phyloP scores from a whole-genome alignment of 1,140 invertebrate genomes.

The Spodoptera litura region DNA sequence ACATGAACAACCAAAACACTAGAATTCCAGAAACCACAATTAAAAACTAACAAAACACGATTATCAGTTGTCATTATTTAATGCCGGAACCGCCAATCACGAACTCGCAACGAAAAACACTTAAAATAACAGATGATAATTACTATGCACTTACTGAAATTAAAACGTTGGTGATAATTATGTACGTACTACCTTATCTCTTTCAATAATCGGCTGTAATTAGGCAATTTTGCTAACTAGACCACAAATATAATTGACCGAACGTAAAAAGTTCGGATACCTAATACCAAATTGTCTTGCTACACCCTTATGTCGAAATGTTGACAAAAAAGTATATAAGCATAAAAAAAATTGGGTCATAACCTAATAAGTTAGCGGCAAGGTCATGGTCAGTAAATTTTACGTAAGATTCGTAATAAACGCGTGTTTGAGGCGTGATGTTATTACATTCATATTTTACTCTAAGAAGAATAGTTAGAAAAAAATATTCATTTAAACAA shows the following conservation, averaged over 20 bases:
- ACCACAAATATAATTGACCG: constrained; percentile 29
- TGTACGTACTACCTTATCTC: constrained; percentile 9
- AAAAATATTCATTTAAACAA: too few species aligned
- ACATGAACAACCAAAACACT: not conserved
- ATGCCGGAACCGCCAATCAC: constrained; percentile 30
- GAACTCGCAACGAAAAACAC: constrained; percentile 6
- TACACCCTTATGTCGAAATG: not conserved
- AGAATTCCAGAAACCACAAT: not conserved
- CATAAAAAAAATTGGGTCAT: not conserved
- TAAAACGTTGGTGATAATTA: constrained; percentile 40
- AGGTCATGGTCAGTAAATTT: not conserved
- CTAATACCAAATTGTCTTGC: constrained; percentile 25
- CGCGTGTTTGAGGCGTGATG: too few species aligned
- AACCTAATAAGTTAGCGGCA: not conserved
- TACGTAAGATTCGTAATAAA: too few species aligned
- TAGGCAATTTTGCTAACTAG: constrained; percentile 42
- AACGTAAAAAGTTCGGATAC: constrained; percentile 10
- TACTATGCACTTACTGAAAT: constrained; percentile 13
- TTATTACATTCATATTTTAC: too few species aligned
- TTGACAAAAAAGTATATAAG: not conserved
- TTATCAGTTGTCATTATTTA: not conserved
- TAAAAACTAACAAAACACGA: not conserved
- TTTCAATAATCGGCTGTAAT: constrained; percentile 35
- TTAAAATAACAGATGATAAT: constrained; percentile 20
- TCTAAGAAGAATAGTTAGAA: too few species aligned